phyloP scores from a whole-genome alignment of 2,888 invertebrate genomes.

The Ellobium chinense region DNA sequence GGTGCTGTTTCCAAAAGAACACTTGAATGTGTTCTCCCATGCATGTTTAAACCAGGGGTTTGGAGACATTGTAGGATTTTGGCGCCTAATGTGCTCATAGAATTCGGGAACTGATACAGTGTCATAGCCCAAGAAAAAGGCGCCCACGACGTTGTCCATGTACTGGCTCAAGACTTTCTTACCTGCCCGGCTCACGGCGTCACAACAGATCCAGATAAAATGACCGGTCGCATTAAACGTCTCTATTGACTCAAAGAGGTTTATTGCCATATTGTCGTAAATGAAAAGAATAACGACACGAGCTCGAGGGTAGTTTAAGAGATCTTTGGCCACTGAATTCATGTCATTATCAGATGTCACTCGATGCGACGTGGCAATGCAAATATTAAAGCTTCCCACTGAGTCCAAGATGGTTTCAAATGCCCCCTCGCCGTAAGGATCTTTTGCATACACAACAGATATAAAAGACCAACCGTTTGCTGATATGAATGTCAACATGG shows the following conservation, averaged over 20 bases:
- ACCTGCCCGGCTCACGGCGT: conserved; percentile 53
- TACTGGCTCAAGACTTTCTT: conserved; percentile 47
- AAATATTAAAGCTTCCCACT: conserved; percentile 52
- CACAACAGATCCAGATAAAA: conserved; percentile 68
- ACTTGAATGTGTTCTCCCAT: conserved; percentile 54
- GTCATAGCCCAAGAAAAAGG: conserved; percentile 54
- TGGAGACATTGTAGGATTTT: conserved; percentile 46
- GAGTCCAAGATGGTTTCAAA: conserved; percentile 51
- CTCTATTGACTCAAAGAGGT: conserved; percentile 52
- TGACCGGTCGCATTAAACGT: conserved; percentile 46
- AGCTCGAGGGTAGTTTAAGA: conserved; percentile 46
- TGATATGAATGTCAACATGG: conserved; percentile 57
- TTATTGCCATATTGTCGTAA: conserved; percentile 54
- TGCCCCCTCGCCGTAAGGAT: conserved; percentile 75
- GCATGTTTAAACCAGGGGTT: conserved; percentile 65
- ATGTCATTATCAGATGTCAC: conserved; percentile 26
- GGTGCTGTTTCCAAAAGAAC: conserved; percentile 41
- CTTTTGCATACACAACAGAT: conserved; percentile 86
- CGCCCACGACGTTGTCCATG: conserved; percentile 56
- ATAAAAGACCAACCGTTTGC: conserved; percentile 87
- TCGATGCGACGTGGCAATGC: conserved; percentile 57
- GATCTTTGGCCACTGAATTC: conserved; percentile 38
- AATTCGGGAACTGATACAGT: conserved; percentile 50
- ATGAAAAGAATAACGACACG: conserved; percentile 62
- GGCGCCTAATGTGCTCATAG: conserved; percentile 57